Evolutionary conservation across 2,113 vertebrate species (phyloP).

Genomic region (Polypterus senegalus): DNA sequence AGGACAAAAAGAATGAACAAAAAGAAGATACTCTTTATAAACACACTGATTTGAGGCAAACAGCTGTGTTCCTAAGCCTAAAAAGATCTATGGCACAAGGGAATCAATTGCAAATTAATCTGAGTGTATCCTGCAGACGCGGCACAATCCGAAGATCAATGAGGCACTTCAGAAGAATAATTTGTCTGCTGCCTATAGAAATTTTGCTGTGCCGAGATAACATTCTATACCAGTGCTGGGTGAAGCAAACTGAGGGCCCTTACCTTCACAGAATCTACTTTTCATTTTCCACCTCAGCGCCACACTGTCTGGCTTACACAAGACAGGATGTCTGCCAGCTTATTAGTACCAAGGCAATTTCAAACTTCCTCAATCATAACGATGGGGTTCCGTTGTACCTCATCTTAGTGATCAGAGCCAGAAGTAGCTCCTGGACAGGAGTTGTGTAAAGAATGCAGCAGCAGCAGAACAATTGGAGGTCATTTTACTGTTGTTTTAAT

Average conservation of each 20-base stretch:
- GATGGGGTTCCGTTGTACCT: constrained; percentile 1
- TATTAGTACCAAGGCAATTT: background rate
- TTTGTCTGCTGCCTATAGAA: background rate
- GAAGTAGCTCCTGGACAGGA: background rate
- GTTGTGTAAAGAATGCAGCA: background rate
- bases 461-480: background rate
- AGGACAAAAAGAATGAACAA: no score
- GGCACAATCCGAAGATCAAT: background rate
- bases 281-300: constrained; percentile 14
- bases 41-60: background rate
- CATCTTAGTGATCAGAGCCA: background rate
- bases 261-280: background rate
- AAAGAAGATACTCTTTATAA: no score
- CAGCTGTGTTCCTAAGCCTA: background rate
- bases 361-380: background rate
- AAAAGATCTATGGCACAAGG: background rate
- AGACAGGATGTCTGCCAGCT: background rate
- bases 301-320: background rate
- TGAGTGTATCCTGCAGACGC: constrained; percentile 2
- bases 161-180: background rate
- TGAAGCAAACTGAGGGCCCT: background rate
- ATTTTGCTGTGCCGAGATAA: background rate
- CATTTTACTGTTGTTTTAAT: background rate
- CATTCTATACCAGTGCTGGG: constrained; percentile 2
- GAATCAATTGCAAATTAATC: constrained; percentile 6